Evolutionary conservation across 92 coral and sea anemone species (phyloP).

Genomic region (Paragorgia papillata): DNA sequence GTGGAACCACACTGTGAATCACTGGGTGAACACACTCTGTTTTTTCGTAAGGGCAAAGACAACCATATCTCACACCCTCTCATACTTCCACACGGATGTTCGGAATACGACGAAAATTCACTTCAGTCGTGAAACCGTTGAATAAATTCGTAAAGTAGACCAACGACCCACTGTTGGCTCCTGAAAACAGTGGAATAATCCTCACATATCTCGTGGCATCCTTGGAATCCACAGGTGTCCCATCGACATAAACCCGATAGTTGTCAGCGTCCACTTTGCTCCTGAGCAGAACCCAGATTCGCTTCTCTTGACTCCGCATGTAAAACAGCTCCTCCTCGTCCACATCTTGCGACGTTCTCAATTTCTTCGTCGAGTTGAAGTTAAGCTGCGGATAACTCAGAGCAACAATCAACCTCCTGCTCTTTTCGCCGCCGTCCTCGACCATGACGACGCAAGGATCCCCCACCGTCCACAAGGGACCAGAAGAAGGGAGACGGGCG

Average conservation of each 20-base stretch:
- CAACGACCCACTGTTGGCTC: constrained; percentile 1
- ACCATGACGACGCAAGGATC: constrained; percentile 60
- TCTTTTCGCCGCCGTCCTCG: constrained; percentile 47
- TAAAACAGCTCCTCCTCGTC: constrained; percentile 21
- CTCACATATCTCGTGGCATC: constrained; percentile 15
- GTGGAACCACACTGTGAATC: too few species aligned
- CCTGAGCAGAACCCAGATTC: constrained; percentile 17
- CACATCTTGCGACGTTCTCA: constrained; percentile 19
- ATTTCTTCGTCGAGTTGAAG: constrained; percentile 27
- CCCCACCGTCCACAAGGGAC: constrained; percentile 48
- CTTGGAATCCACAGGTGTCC: constrained; percentile 22
- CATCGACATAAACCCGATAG: constrained; percentile 42
- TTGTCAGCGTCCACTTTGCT: neutral
- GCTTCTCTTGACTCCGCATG: constrained; percentile 30
- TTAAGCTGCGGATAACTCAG: constrained; percentile 37
- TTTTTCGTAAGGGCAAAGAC: too few species aligned
- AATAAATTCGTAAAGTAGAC: constrained; percentile 16
- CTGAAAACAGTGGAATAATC: neutral
- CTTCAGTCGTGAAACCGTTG: constrained; percentile 43
- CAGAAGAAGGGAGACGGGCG: constrained; percentile 32
- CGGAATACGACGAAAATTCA: constrained; percentile 19
- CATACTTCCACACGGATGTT: neutral
- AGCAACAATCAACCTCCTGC: constrained; percentile 5
- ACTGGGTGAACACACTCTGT: too few species aligned
- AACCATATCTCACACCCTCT: too few species aligned